phyloP scores from a whole-genome alignment of 2,113 vertebrate genomes.

The Theristicus caerulescens region DNA sequence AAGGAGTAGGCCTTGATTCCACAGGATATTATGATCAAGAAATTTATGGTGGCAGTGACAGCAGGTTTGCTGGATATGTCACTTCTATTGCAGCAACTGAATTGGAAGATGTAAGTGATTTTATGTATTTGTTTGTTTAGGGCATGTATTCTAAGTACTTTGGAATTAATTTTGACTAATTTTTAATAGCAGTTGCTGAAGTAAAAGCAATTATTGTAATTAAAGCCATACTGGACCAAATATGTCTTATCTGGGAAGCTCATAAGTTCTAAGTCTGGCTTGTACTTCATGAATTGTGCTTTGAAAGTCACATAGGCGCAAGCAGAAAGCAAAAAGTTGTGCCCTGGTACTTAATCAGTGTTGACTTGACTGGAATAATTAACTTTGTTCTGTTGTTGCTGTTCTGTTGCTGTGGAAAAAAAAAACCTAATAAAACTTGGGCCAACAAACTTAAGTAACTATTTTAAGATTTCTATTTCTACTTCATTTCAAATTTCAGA shows the following conservation, averaged over 20 bases:
- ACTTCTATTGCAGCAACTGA: constrained; percentile 98
- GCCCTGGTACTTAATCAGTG: not conserved
- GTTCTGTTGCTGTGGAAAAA: not conserved
- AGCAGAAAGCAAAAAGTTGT: not conserved
- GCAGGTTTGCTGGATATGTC: constrained; percentile 95
- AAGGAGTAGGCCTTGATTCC: constrained; percentile 96
- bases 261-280: not conserved
- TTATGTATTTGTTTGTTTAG: not conserved
- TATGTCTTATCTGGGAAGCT: not conserved
- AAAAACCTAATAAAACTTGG: not conserved
- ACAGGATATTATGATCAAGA: constrained; percentile 97
- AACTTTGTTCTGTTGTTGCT: not conserved
- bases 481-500: not conserved
- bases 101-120: constrained; percentile 91
- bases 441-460: not conserved
- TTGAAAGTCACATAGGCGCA: not conserved
- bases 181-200: not conserved
- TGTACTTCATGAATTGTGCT: not conserved
- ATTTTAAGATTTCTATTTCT: not conserved
- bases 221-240: not conserved
- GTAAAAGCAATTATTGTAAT: not conserved
- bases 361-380: not conserved
- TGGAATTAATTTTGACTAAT: not conserved
- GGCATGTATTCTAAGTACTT: not conserved
- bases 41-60: constrained; percentile 97